phyloP scores from a whole-genome alignment of 1,140 invertebrate species.

The Coptotermes formosanus region DNA sequence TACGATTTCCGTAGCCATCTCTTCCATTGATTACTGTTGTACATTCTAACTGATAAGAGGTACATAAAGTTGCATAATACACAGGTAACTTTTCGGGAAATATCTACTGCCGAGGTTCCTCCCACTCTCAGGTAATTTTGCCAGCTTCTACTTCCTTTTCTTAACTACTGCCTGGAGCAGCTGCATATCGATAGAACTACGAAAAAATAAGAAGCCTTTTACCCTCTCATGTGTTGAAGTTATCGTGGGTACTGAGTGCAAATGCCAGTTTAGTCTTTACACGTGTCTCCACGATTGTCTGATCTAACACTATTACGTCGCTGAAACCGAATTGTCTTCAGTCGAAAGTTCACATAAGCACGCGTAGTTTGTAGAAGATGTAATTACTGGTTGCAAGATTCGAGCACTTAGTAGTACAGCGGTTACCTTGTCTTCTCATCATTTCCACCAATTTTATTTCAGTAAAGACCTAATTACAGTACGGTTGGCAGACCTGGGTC shows the following conservation, averaged over 20 bases:
- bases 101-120: no score
- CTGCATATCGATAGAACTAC: no score
- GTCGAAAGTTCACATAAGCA: background rate
- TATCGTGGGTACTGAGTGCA: background rate
- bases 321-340: background rate
- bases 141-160: no score
- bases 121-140: no score
- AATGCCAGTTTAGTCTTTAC: background rate
- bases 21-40: no score
- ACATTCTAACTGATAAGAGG: no score
- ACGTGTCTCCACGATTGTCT: background rate
- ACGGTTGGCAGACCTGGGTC: slow-evolving; percentile 6
- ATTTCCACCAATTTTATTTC: slow-evolving; percentile 17
- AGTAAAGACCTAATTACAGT: slow-evolving; percentile 16
- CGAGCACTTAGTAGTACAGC: background rate
- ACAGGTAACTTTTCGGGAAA: no score
- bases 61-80: no score
- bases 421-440: background rate
- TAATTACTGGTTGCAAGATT: slow-evolving; percentile 11
- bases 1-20: no score
- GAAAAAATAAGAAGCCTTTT: no score
- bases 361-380: background rate
- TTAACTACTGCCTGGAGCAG: no score
- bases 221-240: no score
- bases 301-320: background rate